Percentiles rank a stretch among this genome's conserved stretches.
phyloP scores from a whole-genome alignment of 1,140 invertebrate species.

The Neotoxoptera formosana region DNA sequence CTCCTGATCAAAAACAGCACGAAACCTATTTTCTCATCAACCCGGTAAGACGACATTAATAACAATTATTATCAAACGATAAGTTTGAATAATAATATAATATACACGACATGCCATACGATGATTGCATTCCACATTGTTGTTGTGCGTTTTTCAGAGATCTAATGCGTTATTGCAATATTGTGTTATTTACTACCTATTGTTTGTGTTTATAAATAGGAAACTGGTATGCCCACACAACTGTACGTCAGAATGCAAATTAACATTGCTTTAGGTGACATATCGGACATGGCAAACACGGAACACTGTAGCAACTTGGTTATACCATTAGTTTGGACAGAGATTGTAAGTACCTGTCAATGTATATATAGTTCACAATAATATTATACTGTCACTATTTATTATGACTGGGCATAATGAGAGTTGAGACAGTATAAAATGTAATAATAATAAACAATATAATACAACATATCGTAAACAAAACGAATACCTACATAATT shows the following conservation, averaged over 20 bases:
- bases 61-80: neutral
- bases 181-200: neutral
- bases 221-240: constrained; percentile 78
- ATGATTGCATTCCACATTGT: neutral
- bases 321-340: constrained; percentile 81
- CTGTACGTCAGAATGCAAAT: constrained; percentile 81
- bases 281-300: constrained; percentile 70
- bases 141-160: neutral
- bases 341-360: constrained; percentile 74
- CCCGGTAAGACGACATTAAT: constrained; percentile 67
- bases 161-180: neutral
- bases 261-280: constrained; percentile 78
- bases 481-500: neutral
- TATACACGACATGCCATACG: neutral
- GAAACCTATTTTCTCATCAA: constrained; percentile 76
- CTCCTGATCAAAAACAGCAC: constrained; percentile 73
- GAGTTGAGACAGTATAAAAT: neutral
- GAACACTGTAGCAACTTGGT: constrained; percentile 73
- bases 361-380: neutral
- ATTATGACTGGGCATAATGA: neutral
- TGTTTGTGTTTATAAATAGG: constrained; percentile 62
- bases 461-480: neutral
- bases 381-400: neutral
- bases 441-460: neutral
- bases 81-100: neutral